These are phyloP conservation scores for Pachycephus smyrnensis DNA, from an alignment of 2,888 invertebrate genomes.

Conservation along the genomic window DNA sequence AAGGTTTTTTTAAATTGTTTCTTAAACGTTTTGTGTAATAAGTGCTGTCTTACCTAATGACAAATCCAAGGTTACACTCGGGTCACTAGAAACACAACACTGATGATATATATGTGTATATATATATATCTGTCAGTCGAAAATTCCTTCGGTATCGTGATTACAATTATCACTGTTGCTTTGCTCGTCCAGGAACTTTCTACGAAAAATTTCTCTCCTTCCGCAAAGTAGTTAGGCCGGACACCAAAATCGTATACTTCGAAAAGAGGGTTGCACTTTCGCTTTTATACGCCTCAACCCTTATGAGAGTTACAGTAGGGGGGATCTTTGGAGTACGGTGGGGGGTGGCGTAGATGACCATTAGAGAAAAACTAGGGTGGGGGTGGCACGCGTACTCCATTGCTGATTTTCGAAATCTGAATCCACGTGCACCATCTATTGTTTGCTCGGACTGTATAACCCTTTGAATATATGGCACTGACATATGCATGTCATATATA, in stretches of 20 bases:
- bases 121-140: background rate
- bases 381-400: slow-evolving; percentile 41
- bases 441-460: background rate
- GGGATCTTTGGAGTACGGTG: slow-evolving; percentile 39
- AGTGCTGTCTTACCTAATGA: slow-evolving; percentile 35
- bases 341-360: slow-evolving; percentile 34
- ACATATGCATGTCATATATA: background rate
- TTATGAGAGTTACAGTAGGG: slow-evolving; percentile 40
- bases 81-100: slow-evolving; percentile 46
- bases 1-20: background rate
- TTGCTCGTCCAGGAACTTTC: background rate
- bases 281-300: slow-evolving; percentile 52
- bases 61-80: slow-evolving; percentile 44
- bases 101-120: background rate
- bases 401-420: slow-evolving; percentile 24
- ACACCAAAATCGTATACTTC: slow-evolving; percentile 38
- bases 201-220: background rate
- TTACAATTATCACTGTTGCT: background rate
- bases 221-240: slow-evolving; percentile 8
- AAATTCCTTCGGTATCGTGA: background rate
- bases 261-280: slow-evolving; percentile 33
- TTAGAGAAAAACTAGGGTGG: slow-evolving; percentile 26
- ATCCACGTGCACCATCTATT: background rate
- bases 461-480: background rate
- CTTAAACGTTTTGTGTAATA: background rate